Evolutionary conservation across 92 coral and sea anemone genomes (phyloP).

Genomic region (Pocillopora grandis): DNA sequence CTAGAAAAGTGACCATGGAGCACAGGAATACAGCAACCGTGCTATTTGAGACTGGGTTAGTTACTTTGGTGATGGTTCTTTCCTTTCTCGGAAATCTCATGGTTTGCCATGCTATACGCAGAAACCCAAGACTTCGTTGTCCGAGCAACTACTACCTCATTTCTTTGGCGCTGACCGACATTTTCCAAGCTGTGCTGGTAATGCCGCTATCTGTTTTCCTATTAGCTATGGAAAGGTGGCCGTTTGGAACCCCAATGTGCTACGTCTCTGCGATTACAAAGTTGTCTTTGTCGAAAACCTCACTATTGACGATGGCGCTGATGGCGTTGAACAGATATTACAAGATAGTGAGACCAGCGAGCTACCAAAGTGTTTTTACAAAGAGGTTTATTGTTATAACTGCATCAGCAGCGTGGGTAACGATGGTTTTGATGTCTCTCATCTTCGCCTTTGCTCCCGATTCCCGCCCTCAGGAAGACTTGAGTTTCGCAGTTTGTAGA

Average conservation of each 20-base stretch:
- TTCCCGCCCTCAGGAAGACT: neutral
- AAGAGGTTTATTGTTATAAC: conserved; percentile 12
- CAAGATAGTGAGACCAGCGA: conserved; percentile 13
- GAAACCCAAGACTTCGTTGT: conserved; percentile 14
- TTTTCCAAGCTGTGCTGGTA: conserved; percentile 9
- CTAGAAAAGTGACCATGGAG: no score
- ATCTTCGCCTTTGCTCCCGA: neutral
- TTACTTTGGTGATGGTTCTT: conserved; percentile 12
- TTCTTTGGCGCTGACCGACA: conserved; percentile 26
- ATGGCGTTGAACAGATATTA: conserved; percentile 37
- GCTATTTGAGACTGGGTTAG: neutral
- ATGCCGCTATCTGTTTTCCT: conserved; percentile 14
- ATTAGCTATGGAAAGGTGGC: neutral
- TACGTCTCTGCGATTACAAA: conserved; percentile 1
- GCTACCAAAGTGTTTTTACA: conserved; percentile 9
- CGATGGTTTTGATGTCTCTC: neutral
- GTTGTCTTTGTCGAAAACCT: conserved; percentile 6
- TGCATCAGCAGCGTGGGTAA: neutral
- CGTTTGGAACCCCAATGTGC: conserved; percentile 1
- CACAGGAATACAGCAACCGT: neutral
- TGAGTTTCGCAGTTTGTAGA: neutral
- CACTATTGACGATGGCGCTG: conserved; percentile 2
- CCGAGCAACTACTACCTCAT: conserved; percentile 36
- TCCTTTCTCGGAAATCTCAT: conserved; percentile 20
- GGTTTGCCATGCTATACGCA: conserved; percentile 19